These are phyloP conservation scores for Macrocentrus cingulum DNA, from an alignment of 1,140 invertebrate genomes.

Conservation along the genomic window DNA sequence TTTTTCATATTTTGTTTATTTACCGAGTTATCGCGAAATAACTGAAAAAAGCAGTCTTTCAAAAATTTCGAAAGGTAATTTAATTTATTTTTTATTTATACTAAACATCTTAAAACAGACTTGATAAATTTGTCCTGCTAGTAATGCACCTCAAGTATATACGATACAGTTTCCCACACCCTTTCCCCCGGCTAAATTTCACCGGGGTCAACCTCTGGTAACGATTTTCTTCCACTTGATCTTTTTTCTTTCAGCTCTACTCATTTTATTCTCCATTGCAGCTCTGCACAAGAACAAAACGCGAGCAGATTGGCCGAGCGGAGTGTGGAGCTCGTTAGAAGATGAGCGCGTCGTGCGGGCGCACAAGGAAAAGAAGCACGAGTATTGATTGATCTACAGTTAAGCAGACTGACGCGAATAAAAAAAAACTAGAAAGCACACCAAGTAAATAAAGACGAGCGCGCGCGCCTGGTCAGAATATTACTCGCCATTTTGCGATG, in stretches of 20 bases:
- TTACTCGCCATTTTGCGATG: background rate
- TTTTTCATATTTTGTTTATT: too few relatives aligned
- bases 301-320: conserved; percentile 16
- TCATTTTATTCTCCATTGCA: background rate
- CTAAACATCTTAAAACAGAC: too few relatives aligned
- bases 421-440: conserved; percentile 26
- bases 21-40: too few relatives aligned
- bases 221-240: conserved; percentile 41
- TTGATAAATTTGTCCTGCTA: too few relatives aligned
- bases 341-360: conserved; percentile 33
- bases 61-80: too few relatives aligned
- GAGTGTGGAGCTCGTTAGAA: conserved; percentile 47
- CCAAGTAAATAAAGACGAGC: conserved; percentile 38
- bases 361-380: conserved; percentile 18
- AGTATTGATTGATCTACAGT: conserved; percentile 53
- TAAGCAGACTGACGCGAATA: conserved; percentile 40
- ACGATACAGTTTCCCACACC: conserved; percentile 13
- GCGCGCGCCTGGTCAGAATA: conserved; percentile 35
- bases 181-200: conserved; percentile 34
- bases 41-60: too few relatives aligned
- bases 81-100: too few relatives aligned
- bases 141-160: conserved; percentile 26
- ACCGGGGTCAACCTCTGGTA: conserved; percentile 49
- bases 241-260: conserved; percentile 30
- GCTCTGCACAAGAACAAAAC: background rate